phyloP scores from a whole-genome alignment of 2,888 invertebrate species.

The Drosophila monieri region DNA sequence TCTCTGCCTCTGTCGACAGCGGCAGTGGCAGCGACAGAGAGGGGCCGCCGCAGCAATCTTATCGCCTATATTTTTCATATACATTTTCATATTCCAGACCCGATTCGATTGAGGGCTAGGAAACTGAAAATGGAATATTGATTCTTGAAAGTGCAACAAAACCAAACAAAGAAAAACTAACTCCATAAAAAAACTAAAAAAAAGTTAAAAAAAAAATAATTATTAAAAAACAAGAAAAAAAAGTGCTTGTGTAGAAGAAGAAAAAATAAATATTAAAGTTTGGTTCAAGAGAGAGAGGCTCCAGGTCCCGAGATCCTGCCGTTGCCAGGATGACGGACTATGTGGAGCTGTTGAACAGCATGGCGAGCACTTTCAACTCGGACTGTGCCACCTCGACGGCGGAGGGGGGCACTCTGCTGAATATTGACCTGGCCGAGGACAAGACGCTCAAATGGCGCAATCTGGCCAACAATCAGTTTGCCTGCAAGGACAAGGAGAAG shows the following conservation, averaged over 20 bases:
- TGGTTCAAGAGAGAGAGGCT: neutral
- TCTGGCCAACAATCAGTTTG: constrained; percentile 83
- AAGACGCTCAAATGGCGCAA: constrained; percentile 84
- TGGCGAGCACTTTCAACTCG: constrained; percentile 82
- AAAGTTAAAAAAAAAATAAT: constrained; percentile 4
- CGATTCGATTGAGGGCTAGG: constrained; percentile 11
- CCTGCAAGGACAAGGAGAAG: constrained; percentile 81
- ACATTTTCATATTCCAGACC: constrained; percentile 14
- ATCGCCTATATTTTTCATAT: constrained; percentile 28
- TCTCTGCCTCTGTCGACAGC: neutral
- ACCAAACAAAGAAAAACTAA: constrained; percentile 13
- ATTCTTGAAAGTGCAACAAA: constrained; percentile 9
- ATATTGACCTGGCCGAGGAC: constrained; percentile 82
- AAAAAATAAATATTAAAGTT: no score
- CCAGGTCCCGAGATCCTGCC: constrained; percentile 9
- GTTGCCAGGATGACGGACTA: constrained; percentile 78
- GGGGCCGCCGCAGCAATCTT: constrained; percentile 34
- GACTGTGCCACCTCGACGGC: constrained; percentile 79
- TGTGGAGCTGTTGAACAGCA: constrained; percentile 81
- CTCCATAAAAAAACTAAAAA: constrained; percentile 3
- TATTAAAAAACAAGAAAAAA: constrained; percentile 3
- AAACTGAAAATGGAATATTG: constrained; percentile 25
- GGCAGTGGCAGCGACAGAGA: constrained; percentile 21
- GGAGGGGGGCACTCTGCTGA: constrained; percentile 73
- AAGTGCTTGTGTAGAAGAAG: neutral